These are phyloP conservation scores for Hypocryptadius cinnamomeus DNA, from an alignment of 2,113 vertebrate species.

Conservation along the genomic window DNA sequence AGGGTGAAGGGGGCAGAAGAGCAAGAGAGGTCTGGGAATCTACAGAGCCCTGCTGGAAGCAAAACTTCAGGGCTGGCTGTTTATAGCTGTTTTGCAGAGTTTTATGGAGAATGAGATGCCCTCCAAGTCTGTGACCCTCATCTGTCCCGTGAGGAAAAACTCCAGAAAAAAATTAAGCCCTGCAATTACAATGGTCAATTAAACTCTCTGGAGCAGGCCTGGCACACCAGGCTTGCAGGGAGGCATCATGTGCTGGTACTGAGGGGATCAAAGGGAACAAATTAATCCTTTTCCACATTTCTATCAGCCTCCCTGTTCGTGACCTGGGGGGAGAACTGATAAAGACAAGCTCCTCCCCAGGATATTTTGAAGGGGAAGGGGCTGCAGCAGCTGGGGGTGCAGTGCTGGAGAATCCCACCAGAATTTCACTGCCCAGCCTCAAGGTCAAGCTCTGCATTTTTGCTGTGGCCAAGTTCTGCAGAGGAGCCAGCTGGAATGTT, in stretches of 20 bases:
- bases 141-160: background rate
- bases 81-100: background rate
- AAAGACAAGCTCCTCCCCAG: background rate
- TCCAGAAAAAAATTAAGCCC: background rate
- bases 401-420: background rate
- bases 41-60: background rate
- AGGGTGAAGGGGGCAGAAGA: background rate
- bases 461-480: background rate
- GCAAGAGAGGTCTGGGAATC: background rate
- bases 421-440: background rate
- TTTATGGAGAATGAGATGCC: background rate
- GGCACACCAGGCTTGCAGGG: background rate
- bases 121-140: background rate
- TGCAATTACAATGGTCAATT: background rate
- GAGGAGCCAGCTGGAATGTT: background rate
- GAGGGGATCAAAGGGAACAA: background rate
- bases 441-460: background rate
- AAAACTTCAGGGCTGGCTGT: background rate
- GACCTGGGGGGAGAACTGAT: background rate
- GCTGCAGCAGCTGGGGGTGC: background rate
- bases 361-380: background rate
- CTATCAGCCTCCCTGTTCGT: background rate
- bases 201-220: background rate
- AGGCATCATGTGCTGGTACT: background rate
- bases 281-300: background rate